A percentile compares a stretch with the other conserved stretches of the same genome.
These are phyloP conservation scores for Emydocephalus ijimae DNA, from an alignment of 2,113 vertebrate genomes.

Conservation along the genomic window DNA sequence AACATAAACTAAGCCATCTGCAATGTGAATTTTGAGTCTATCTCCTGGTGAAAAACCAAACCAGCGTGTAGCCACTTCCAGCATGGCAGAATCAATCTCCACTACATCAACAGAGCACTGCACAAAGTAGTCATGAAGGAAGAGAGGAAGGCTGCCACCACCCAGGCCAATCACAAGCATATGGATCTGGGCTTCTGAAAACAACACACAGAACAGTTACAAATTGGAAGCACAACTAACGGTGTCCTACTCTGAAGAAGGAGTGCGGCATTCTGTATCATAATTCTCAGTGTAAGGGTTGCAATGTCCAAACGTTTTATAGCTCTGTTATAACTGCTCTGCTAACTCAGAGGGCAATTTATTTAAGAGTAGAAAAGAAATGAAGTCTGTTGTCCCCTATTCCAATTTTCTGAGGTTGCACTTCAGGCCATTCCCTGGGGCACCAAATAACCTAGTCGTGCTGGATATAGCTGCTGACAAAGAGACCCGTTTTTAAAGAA, in stretches of 20 bases:
- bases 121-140: conserved; percentile 85
- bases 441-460: not conserved
- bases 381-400: not conserved
- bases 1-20: conserved; percentile 84
- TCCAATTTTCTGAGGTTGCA: not conserved
- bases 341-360: not conserved
- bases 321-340: not conserved
- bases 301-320: not conserved
- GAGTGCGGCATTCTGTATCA: not conserved
- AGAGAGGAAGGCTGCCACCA: conserved; percentile 90
- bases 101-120: conserved; percentile 75
- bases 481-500: not conserved
- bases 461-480: not conserved
- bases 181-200: conserved; percentile 70
- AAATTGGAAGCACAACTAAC: not conserved
- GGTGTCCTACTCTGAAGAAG: not conserved
- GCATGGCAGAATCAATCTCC: conserved; percentile 85
- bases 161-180: conserved; percentile 90
- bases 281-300: not conserved
- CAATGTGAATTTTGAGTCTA: conserved; percentile 81
- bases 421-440: not conserved
- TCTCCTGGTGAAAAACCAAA: conserved; percentile 83
- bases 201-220: not conserved
- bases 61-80: conserved; percentile 86
- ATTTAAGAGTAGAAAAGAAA: not conserved